Base-by-base conservation (phyloP, 2,797 vertebrate genomes). In the Chiloscyllium punctatum region DNA sequence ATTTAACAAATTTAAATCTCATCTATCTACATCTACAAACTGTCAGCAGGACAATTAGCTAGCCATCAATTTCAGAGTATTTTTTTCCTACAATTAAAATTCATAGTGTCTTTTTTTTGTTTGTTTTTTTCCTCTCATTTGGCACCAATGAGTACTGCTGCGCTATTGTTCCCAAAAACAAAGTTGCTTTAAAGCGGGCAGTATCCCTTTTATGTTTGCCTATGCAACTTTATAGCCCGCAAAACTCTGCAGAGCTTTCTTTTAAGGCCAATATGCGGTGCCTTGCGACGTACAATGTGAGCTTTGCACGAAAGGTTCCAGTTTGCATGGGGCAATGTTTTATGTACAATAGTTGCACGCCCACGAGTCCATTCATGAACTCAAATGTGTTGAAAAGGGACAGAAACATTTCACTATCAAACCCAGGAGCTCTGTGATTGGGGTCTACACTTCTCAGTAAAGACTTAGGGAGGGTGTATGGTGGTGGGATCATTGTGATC, bases 21-120 rank as follows among this genome's bases (percentile, higher is more conserved):
- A 72, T 95, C 94, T 95, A 95, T 95, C 94, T 95, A 95, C 97
- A 98, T 96, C 97, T 97, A 97, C 97, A 97, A 98, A 97, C 96
- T 97, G 97, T 97, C 96, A 96, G 97, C 94, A 95, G 97, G 97
- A 97, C 96, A 96, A 97, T 97, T 97, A 96, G 96, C 96, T 96
- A 95, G 96, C 97, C 96, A 96, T 96, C 94, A 96, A 97, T 97
- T 97, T 96, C 96, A 97, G 97, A 97, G 96, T 96, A 92, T 92
- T 92, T 92, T 62, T 51, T 94, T n/a, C 94, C 94, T 74, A 95
- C 72, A 96, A 97, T 97, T 96, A 96, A 97, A 96, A 95, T 96
- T 97, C 96, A 96, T 96, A 96, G 96, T 96, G 48, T 95, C 30
- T 74, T 95, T 51, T 94, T 86, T 84, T 91, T 91, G 57, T n/a